Base-by-base conservation (phyloP, 2,888 invertebrate species). In the Molorchus minor region DNA sequence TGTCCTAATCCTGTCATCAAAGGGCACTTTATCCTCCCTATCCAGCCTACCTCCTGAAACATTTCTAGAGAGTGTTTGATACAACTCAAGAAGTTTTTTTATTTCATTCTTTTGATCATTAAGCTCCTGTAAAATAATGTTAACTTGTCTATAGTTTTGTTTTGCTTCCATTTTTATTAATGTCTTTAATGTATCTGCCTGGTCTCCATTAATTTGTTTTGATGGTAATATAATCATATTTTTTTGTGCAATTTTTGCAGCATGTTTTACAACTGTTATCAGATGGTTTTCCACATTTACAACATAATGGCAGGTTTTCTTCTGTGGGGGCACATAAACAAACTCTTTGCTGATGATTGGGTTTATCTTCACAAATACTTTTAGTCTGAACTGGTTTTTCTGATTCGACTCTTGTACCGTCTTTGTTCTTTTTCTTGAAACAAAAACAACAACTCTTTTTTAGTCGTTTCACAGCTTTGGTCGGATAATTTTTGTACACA, bases 61-160 rank as follows among this genome's bases (percentile, higher is more conserved):
- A 33, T 33, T 10, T 10, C 12, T 33, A 3, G 33, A 33, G 33
- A 33, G 3, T 3, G 10, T n/a, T 7, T 52, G 30, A 19, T 19
- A 52, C 41, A 52, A 40, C 1, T 41, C 30, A 7, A 3, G 40
- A 17, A 52, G 30, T 20, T 15, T 40, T 17, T 52, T 58, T 17
- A 66, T 53, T 47, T 61, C 66, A 13, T 55, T 49, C 15, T 41
- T 49, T 21, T 63, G 64, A 16, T 64, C 45, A 13, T 36, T 56
- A n/a, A 68, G 36, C 16, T 65, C 60, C 30, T 56, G 56, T 20
- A 65, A 45, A 30, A 68, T 65, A 15, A 47, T 46, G 12, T 62
- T 58, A n/a, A 68, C 58, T 52, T 64, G 58, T 13, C 58, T 58
- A 29, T 54, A 61, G 47, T 65, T 68, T 19, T 68, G 62, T 44